These are phyloP conservation scores for Solenopsis fugax DNA, from an alignment of 1,140 invertebrate genomes.

Conservation along the genomic window DNA sequence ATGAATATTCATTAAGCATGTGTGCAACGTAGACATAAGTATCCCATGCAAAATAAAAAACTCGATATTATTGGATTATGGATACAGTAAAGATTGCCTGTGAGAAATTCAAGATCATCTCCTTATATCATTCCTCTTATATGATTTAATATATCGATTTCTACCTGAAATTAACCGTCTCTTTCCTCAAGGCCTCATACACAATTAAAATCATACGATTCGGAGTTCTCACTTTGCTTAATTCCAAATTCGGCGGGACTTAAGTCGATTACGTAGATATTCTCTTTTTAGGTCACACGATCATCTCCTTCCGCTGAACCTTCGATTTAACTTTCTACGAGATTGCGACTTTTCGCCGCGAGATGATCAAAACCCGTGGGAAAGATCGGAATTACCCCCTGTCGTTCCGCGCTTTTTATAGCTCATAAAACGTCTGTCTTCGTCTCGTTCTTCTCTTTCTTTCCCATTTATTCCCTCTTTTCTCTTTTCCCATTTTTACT, in stretches of 20 bases:
- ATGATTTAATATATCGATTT: slow-evolving; percentile 46
- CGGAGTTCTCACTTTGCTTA: not conserved
- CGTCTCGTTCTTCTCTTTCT: not conserved
- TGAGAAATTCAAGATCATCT: slow-evolving; percentile 41
- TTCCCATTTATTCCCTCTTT: no score
- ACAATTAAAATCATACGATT: slow-evolving; percentile 34
- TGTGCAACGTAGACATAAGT: not conserved
- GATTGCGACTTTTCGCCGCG: slow-evolving; percentile 27
- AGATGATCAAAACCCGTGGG: slow-evolving; percentile 38
- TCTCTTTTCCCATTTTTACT: slow-evolving; percentile 10
- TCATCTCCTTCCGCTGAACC: not conserved
- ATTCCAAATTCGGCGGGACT: slow-evolving; percentile 7
- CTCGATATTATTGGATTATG: slow-evolving; percentile 22
- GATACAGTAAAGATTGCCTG: not conserved
- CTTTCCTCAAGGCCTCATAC: not conserved
- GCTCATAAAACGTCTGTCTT: slow-evolving; percentile 37
- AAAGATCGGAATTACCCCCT: slow-evolving; percentile 35
- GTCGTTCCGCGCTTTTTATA: slow-evolving; percentile 39
- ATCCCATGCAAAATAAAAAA: slow-evolving; percentile 21
- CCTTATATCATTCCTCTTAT: not conserved
- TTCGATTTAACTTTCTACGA: slow-evolving; percentile 7
- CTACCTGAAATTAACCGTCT: slow-evolving; percentile 40
- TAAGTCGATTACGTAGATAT: not conserved
- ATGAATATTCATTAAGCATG: not conserved
- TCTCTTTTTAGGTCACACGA: slow-evolving; percentile 27